phyloP scores from a whole-genome alignment of 1,140 invertebrate species.

The Watersipora subatra region DNA sequence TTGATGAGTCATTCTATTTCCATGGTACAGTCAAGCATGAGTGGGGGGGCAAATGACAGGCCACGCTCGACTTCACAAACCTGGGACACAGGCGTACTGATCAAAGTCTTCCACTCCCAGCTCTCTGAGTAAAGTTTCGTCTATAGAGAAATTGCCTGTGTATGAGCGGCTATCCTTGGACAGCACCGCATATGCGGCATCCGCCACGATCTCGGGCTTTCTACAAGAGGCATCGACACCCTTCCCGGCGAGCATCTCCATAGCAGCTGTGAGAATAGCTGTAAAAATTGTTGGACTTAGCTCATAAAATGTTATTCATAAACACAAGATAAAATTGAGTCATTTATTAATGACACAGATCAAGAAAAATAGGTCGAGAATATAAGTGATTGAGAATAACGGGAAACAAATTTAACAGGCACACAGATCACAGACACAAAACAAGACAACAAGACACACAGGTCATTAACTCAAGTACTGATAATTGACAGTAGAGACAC shows the following conservation, averaged over 20 bases:
- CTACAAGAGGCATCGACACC: constrained; percentile 51
- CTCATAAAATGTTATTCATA: no score
- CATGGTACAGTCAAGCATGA: not conserved
- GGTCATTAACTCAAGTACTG: no score
- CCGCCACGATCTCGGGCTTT: constrained; percentile 80
- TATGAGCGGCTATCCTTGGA: constrained; percentile 58
- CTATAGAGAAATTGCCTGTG: constrained; percentile 85
- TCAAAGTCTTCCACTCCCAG: constrained; percentile 63
- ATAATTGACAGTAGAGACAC: no score
- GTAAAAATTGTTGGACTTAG: constrained; percentile 23
- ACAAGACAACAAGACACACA: no score
- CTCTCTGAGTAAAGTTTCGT: constrained; percentile 74
- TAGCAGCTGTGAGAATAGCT: constrained; percentile 89
- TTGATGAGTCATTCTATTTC: not conserved
- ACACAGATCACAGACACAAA: no score
- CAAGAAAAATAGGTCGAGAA: no score
- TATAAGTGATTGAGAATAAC: no score
- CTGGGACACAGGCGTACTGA: constrained; percentile 56
- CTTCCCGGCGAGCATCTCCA: constrained; percentile 76
- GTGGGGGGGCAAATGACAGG: not conserved
- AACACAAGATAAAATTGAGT: no score
- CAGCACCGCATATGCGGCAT: constrained; percentile 84
- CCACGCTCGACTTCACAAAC: constrained; percentile 12
- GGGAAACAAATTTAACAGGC: no score
- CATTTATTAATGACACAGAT: no score